Conservation (phyloP, 2,888 invertebrate species). For the Hydrotaea cyrtoneurina region DNA sequence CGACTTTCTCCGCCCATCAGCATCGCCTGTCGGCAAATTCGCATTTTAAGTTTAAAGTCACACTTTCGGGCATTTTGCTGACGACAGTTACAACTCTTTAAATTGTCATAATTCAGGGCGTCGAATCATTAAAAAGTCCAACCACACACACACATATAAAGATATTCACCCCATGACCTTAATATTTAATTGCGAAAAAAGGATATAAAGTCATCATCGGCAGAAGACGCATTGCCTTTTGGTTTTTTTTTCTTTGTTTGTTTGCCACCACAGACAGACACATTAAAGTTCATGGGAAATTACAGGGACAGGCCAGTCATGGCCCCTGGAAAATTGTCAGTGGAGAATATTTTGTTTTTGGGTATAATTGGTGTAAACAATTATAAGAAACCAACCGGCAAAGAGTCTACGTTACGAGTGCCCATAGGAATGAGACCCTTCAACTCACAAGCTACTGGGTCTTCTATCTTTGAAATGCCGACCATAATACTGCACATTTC, state of each 20-base stretch:
- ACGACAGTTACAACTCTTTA: not conserved
- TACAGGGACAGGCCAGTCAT: not conserved
- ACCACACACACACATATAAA: not conserved
- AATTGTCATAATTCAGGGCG: not conserved
- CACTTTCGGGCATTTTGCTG: too few species aligned
- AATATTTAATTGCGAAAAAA: slow-evolving; percentile 51
- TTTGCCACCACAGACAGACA: slow-evolving; percentile 4
- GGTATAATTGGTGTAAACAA: too few species aligned
- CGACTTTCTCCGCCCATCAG: not conserved
- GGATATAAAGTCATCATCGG: slow-evolving; percentile 48
- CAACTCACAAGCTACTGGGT: too few species aligned
- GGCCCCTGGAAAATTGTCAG: not conserved
- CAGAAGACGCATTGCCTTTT: slow-evolving; percentile 23
- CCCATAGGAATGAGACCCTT: too few species aligned
- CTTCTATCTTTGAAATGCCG: too few species aligned
- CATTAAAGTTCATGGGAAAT: slow-evolving; percentile 5
- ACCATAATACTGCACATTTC: too few species aligned
- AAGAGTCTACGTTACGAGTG: too few species aligned
- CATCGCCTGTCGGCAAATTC: slow-evolving; percentile 15
- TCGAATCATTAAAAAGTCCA: slow-evolving; percentile 9
- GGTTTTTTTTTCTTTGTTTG: too few species aligned
- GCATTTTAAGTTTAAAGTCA: slow-evolving; percentile 15
- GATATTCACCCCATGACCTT: slow-evolving; percentile 53
- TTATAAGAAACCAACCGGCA: too few species aligned
- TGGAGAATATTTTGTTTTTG: too few species aligned